Evolutionary conservation across 2,113 vertebrate species (phyloP).

Genomic region (Martes martes): DNA sequence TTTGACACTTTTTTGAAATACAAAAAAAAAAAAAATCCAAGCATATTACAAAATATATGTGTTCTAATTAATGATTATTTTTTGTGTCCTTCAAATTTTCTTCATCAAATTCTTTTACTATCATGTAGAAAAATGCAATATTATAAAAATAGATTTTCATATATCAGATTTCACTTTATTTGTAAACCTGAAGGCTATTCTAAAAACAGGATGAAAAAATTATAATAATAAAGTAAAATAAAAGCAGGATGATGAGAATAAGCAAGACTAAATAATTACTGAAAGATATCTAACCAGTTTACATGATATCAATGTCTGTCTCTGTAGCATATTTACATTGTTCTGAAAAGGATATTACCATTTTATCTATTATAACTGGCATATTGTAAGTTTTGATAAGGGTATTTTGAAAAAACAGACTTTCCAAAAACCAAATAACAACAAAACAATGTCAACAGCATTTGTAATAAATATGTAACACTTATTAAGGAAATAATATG

Average conservation of each 20-base stretch:
- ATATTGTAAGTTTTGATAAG: neutral
- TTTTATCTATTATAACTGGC: neutral
- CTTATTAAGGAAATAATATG: neutral
- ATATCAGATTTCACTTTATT: neutral
- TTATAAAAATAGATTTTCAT: conserved; percentile 37
- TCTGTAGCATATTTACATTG: neutral
- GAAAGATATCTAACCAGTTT: neutral
- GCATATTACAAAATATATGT: neutral
- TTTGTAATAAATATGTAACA: neutral
- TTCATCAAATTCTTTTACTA: conserved; percentile 3
- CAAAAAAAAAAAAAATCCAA: neutral
- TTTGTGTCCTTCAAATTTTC: neutral
- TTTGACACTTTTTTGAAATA: conserved; percentile 47
- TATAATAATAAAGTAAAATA: neutral
- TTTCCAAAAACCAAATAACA: neutral
- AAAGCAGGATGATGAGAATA: neutral
- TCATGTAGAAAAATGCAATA: neutral
- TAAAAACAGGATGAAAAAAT: neutral
- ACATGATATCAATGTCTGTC: neutral
- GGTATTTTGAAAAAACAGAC: neutral
- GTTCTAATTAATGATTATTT: conserved; percentile 31
- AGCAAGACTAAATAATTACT: conserved; percentile 12
- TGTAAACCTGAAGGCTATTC: conserved; percentile 6
- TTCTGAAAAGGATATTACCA: neutral
- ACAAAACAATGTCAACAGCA: neutral